These are phyloP conservation scores for Morone chrysops DNA, from an alignment of 2,113 vertebrate genomes.

Conservation along the genomic window DNA sequence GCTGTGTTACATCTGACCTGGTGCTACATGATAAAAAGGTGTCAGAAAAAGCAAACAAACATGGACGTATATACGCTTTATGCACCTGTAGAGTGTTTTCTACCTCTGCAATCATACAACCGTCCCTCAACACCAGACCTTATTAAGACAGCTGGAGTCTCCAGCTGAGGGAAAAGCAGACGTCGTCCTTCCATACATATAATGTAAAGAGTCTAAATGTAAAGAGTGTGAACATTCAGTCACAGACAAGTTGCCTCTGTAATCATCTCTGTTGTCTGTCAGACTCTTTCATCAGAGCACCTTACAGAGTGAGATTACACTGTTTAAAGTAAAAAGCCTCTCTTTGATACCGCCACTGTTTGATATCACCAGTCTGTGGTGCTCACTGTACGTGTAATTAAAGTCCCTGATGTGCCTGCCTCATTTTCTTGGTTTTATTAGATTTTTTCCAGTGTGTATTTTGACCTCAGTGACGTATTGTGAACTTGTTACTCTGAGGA, in stretches of 20 bases:
- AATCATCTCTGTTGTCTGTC: neutral
- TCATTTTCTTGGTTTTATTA: neutral
- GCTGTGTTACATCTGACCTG: too few relatives aligned
- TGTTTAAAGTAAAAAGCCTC: conserved; percentile 5
- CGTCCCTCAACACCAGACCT: neutral
- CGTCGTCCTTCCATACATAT: neutral
- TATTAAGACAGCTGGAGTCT: neutral
- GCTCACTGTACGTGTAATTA: conserved; percentile 11
- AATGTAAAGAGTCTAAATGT: neutral
- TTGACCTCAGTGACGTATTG: neutral
- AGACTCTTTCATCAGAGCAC: conserved; percentile 1
- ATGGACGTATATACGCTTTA: too few relatives aligned
- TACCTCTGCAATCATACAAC: neutral
- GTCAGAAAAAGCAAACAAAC: too few relatives aligned
- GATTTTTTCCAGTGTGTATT: neutral
- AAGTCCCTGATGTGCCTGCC: neutral
- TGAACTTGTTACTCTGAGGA: neutral
- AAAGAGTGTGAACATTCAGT: neutral
- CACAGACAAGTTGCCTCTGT: neutral
- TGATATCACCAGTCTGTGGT: neutral
- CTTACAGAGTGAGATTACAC: neutral
- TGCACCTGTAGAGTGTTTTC: neutral
- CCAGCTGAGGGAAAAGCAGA: neutral
- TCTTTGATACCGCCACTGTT: neutral
- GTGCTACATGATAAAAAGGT: too few relatives aligned